Conservation (phyloP, 2,888 invertebrate species). For the Saturnia pavonia region DNA sequence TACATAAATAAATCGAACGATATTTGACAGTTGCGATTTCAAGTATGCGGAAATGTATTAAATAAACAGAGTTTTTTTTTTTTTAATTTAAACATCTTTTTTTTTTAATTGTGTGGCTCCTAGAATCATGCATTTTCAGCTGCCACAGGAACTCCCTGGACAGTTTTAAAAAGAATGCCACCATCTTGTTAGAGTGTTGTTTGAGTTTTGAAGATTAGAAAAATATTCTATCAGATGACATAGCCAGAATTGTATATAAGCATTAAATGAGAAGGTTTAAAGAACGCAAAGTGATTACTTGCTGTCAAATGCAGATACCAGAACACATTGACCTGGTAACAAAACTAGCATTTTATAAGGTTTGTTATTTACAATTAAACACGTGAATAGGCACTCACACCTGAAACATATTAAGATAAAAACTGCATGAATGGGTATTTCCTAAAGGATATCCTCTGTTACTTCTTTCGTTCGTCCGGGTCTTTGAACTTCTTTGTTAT, state of each 20-base stretch:
- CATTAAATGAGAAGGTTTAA: no score
- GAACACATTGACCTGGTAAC: neutral
- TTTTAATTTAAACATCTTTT: neutral
- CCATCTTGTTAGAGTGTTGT: no score
- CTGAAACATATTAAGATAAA: neutral
- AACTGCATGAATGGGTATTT: neutral
- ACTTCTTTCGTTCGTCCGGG: constrained; percentile 5
- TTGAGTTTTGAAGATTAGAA: no score
- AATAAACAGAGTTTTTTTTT: neutral
- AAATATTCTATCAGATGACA: no score
- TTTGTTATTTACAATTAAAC: constrained; percentile 21
- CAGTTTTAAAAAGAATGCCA: no score
- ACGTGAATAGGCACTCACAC: neutral
- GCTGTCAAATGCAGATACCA: neutral
- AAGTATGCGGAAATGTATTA: constrained; percentile 13
- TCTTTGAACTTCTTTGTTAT: constrained; percentile 1
- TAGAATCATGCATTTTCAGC: no score
- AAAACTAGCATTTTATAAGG: neutral
- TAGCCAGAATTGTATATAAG: no score
- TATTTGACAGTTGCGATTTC: neutral
- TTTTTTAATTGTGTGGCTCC: no score
- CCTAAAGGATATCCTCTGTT: constrained; percentile 4
- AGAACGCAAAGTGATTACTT: no score
- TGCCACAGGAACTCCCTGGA: no score
- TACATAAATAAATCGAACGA: constrained; percentile 36